Conservation (phyloP, 2,113 vertebrate species). For the Clarias macrocephalus region DNA sequence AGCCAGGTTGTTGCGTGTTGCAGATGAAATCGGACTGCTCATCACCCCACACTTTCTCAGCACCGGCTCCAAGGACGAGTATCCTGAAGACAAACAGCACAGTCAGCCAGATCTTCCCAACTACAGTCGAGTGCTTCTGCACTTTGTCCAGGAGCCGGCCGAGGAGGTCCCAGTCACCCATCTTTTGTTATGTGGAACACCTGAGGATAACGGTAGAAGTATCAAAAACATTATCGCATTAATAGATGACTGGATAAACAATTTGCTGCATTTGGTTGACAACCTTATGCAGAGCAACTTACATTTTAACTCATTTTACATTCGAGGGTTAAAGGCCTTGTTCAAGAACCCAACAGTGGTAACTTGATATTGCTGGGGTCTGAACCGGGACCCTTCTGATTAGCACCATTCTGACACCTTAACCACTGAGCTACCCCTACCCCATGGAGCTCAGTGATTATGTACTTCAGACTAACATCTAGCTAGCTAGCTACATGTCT, state of each 20-base stretch:
- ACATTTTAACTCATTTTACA: too few species aligned
- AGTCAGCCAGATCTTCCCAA: conserved; percentile 96
- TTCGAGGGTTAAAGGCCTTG: too few species aligned
- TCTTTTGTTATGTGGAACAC: conserved; percentile 63
- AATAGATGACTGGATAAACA: not conserved
- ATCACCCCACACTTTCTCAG: conserved; percentile 93
- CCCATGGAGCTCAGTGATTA: not conserved
- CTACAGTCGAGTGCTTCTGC: conserved; percentile 91
- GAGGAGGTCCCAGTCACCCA: conserved; percentile 96
- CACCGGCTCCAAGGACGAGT: conserved; percentile 84
- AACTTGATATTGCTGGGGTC: too few species aligned
- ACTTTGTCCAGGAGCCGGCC: conserved; percentile 91
- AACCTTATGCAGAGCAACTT: too few species aligned
- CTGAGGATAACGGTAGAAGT: conserved; percentile 1
- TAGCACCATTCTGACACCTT: too few species aligned
- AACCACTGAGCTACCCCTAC: too few species aligned
- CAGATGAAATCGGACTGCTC: conserved; percentile 94
- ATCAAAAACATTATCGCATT: not conserved
- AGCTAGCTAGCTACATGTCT: not conserved
- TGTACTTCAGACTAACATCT: not conserved
- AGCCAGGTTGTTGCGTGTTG: conserved; percentile 95
- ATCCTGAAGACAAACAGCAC: conserved; percentile 97
- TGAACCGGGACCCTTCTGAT: too few species aligned
- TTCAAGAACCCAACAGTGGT: too few species aligned
- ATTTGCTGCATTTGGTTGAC: too few species aligned